Evolutionary conservation across 2,113 vertebrate species (phyloP).

Genomic region (Esox niger): DNA sequence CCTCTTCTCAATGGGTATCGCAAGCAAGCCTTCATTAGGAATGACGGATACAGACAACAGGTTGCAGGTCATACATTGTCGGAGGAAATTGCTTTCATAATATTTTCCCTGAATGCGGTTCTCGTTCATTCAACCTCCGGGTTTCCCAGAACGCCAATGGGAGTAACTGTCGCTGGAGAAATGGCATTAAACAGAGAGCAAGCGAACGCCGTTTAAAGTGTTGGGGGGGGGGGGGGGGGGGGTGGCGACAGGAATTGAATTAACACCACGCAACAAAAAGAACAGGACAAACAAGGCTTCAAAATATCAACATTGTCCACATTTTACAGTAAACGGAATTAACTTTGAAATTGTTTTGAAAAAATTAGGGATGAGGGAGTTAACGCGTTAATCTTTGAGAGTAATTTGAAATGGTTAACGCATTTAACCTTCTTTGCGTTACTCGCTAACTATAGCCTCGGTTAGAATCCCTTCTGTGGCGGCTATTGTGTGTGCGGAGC

Average conservation of each 20-base stretch:
- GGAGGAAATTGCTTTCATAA: constrained; percentile 27
- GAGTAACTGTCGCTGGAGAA: background rate
- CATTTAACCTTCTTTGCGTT: too few species aligned
- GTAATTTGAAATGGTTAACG: too few species aligned
- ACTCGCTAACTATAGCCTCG: too few species aligned
- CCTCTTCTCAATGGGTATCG: constrained; percentile 27
- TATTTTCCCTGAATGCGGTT: constrained; percentile 32
- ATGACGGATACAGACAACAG: constrained; percentile 34
- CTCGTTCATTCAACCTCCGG: constrained; percentile 23
- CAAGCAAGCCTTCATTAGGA: constrained; percentile 39
- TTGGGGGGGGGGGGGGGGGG: too few species aligned
- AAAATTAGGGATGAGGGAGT: too few species aligned
- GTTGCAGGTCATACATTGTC: constrained; percentile 3
- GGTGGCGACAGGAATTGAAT: too few species aligned
- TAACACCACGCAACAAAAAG: background rate
- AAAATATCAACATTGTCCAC: background rate
- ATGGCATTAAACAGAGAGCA: background rate
- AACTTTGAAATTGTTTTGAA: too few species aligned
- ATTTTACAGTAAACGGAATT: too few species aligned
- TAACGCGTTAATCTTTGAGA: too few species aligned
- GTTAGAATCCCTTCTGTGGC: too few species aligned
- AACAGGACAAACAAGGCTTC: background rate
- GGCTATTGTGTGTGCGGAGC: too few species aligned
- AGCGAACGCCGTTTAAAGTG: background rate
- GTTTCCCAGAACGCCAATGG: background rate